Conservation (phyloP, 2,113 vertebrate genomes). For the Tylochromis polylepis region DNA sequence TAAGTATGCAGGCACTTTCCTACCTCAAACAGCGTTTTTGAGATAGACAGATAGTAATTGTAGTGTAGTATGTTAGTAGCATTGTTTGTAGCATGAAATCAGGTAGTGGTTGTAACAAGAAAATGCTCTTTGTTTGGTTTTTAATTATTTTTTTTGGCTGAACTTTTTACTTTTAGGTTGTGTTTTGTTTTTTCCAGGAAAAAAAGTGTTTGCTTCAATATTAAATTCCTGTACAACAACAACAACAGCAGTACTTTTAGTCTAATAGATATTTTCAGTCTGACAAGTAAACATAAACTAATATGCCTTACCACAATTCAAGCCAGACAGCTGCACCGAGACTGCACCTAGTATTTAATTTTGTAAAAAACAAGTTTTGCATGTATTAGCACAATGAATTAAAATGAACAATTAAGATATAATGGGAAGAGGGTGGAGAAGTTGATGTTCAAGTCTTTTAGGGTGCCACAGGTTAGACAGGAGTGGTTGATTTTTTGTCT, state of each 20-base stretch:
- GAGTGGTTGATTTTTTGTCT: not conserved
- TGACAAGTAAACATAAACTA: not conserved
- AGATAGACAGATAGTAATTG: not conserved
- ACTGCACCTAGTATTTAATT: not conserved
- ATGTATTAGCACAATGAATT: not conserved
- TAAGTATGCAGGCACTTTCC: not conserved
- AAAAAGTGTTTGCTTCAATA: not conserved
- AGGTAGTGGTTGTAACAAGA: not conserved
- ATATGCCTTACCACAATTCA: not conserved
- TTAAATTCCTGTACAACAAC: not conserved
- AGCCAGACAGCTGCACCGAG: not conserved
- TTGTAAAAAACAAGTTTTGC: not conserved
- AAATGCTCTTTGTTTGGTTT: not conserved
- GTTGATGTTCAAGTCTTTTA: not conserved
- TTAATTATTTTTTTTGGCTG: not conserved
- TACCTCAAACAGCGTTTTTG: not conserved
- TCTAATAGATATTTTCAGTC: not conserved
- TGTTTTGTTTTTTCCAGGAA: not conserved
- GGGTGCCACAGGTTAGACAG: not conserved
- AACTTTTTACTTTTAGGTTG: not conserved
- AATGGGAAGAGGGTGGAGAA: not conserved
- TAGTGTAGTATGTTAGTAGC: not conserved
- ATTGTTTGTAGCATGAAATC: not conserved
- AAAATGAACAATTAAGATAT: not conserved
- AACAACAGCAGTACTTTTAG: not conserved